Evolutionary conservation across 2,797 vertebrate genomes (phyloP).

Genomic region (Rhinoraja longicauda): DNA sequence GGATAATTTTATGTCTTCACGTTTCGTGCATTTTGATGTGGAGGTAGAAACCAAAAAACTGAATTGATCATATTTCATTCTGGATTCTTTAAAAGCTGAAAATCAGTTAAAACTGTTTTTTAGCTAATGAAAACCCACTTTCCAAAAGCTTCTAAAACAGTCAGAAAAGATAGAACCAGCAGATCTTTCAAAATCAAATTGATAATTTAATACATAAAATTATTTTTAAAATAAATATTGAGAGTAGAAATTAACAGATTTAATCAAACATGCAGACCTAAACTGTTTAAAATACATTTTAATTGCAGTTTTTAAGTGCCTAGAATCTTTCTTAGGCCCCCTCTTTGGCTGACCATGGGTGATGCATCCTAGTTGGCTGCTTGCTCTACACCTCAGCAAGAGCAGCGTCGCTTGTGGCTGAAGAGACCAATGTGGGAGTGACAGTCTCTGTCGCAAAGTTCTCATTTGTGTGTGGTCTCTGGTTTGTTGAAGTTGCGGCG

Average conservation of each 20-base stretch:
- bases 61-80: not conserved
- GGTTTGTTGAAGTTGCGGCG: too few relatives aligned
- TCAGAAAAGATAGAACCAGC: not conserved
- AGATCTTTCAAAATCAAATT: not conserved
- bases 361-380: too few relatives aligned
- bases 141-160: not conserved
- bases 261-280: not conserved
- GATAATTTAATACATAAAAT: not conserved
- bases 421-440: too few relatives aligned
- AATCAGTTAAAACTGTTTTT: not conserved
- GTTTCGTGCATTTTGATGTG: not conserved
- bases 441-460: too few relatives aligned
- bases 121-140: not conserved
- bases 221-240: not conserved
- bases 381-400: too few relatives aligned
- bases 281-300: not conserved
- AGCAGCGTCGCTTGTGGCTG: too few relatives aligned
- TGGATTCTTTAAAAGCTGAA: not conserved
- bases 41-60: not conserved
- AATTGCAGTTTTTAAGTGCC: not conserved
- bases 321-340: too few relatives aligned
- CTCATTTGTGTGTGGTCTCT: too few relatives aligned
- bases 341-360: too few relatives aligned
- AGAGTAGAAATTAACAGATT: not conserved
- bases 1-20: not conserved